Evolutionary conservation across 2,797 vertebrate genomes (phyloP).

Genomic region (Amblyopsis hoosieri): DNA sequence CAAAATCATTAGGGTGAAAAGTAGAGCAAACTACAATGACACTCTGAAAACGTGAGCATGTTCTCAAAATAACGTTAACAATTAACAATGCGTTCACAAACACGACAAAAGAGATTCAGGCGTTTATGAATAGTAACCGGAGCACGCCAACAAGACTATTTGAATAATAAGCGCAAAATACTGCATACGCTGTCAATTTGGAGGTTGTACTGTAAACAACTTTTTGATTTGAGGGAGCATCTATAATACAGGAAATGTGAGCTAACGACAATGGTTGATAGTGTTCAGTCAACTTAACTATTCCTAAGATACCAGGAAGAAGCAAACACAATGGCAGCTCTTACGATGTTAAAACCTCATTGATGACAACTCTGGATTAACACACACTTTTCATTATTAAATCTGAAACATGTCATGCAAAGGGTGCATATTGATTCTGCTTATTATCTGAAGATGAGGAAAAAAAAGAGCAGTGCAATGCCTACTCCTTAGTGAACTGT

Average conservation of each 20-base stretch:
- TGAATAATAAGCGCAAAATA: background rate
- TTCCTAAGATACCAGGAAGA: constrained; percentile 8
- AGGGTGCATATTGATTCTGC: background rate
- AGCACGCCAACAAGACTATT: too few species aligned
- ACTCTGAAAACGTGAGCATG: background rate
- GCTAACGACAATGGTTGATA: background rate
- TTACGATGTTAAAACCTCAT: background rate
- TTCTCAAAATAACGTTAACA: too few species aligned
- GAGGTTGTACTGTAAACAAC: too few species aligned
- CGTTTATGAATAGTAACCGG: too few species aligned
- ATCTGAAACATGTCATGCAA: background rate
- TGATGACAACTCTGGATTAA: constrained; percentile 8
- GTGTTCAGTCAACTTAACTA: background rate
- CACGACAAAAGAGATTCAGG: too few species aligned
- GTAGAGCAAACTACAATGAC: background rate
- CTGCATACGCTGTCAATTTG: background rate
- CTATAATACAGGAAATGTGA: background rate
- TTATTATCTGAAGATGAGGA: background rate
- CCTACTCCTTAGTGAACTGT: constrained; percentile 5
- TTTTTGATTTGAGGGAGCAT: constrained; percentile 2
- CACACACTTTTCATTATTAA: background rate
- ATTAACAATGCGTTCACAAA: background rate
- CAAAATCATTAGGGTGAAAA: constrained; percentile 41
- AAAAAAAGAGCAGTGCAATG: background rate
- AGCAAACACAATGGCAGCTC: background rate